A percentile compares a stretch with the other conserved stretches of the same genome.
Conservation (phyloP, 2,888 invertebrate genomes). For the Trachelus iudaicus region DNA sequence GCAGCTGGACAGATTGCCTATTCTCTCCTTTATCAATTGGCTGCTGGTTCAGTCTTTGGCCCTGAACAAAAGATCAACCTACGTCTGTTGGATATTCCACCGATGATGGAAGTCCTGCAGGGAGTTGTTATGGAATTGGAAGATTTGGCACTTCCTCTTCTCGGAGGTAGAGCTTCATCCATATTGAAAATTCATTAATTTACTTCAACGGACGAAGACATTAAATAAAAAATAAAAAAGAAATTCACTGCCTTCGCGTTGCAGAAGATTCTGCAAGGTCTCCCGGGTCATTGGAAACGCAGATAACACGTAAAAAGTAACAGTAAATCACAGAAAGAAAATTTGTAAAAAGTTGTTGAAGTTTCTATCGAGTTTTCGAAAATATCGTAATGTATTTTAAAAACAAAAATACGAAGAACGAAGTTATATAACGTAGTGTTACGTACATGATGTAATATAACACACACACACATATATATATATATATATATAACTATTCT, state of each 20-base stretch:
- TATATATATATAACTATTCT: too few species aligned
- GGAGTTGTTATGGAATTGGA: slow-evolving; percentile 98
- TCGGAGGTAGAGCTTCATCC: slow-evolving; percentile 70
- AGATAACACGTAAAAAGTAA: too few species aligned
- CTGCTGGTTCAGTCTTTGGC: slow-evolving; percentile 96
- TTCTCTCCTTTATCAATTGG: slow-evolving; percentile 93
- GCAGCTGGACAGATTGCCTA: slow-evolving; percentile 99
- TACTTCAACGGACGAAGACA: neutral
- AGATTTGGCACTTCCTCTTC: slow-evolving; percentile 93
- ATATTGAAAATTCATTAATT: neutral
- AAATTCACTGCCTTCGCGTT: neutral
- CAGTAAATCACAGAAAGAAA: neutral
- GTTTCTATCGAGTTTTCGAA: neutral
- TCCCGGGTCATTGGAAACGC: neutral
- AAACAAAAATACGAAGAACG: neutral
- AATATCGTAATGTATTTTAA: neutral
- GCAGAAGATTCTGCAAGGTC: neutral
- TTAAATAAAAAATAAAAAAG: neutral
- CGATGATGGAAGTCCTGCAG: slow-evolving; percentile 95
- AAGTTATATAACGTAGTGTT: neutral
- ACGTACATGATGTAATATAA: neutral
- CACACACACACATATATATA: too few species aligned
- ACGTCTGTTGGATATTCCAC: slow-evolving; percentile 93
- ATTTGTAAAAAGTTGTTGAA: neutral
- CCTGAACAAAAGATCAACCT: slow-evolving; percentile 86